These are phyloP conservation scores for Wiebesia pumilae DNA, from an alignment of 1,140 invertebrate genomes.

Conservation along the genomic window DNA sequence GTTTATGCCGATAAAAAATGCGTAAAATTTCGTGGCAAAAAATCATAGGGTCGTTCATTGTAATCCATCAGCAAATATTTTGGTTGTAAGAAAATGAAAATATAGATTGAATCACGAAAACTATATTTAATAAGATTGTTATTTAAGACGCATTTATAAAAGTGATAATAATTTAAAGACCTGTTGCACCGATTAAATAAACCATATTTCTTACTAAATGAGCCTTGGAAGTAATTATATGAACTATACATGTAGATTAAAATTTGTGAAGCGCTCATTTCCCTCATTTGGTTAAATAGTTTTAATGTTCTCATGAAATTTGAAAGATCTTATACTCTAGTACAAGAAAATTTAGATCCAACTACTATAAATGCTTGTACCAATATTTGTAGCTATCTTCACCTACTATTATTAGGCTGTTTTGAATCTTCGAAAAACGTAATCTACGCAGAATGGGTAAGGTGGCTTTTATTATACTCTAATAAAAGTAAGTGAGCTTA, in stretches of 20 bases:
- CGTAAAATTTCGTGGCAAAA: slow-evolving; percentile 12
- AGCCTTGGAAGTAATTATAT: too few relatives aligned
- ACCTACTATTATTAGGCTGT: neutral
- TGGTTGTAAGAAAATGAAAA: slow-evolving; percentile 15
- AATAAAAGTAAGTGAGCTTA: neutral
- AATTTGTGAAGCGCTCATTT: too few relatives aligned
- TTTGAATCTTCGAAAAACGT: neutral
- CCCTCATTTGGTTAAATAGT: neutral
- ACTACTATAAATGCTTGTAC: neutral
- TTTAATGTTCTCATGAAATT: neutral
- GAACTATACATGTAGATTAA: too few relatives aligned
- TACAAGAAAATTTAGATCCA: neutral
- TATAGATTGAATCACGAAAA: neutral
- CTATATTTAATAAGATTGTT: neutral
- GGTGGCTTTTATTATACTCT: neutral
- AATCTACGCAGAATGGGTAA: neutral
- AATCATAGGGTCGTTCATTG: neutral
- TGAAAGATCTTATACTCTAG: neutral
- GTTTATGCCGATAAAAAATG: slow-evolving; percentile 2
- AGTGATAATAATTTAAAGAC: neutral
- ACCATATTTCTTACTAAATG: too few relatives aligned
- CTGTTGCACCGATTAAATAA: neutral
- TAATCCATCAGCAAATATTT: neutral
- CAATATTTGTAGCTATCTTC: neutral
- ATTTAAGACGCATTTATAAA: neutral